Base-by-base conservation (phyloP, 2,888 invertebrate species). In the Trachelus tabidus region DNA sequence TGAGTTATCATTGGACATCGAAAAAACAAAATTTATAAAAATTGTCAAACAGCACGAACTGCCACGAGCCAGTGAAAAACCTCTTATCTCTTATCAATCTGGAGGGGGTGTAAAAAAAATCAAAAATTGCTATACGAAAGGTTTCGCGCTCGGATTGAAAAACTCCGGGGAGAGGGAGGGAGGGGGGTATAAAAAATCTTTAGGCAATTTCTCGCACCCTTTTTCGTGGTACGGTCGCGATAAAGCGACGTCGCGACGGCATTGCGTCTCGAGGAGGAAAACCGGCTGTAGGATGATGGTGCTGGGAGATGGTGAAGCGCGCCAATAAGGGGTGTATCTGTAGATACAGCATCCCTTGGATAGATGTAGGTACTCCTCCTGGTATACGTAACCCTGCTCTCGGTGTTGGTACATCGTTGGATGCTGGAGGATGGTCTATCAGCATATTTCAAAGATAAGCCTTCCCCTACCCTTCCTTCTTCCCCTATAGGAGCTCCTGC, bases 371-470 rank as follows among this genome's bases (percentile, higher is more conserved):
- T 56, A 9, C 56, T 56, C 9, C 0, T 56, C 56, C 9, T 56
- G 23, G 56, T 56, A 56, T 56, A 56, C 23, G 56, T 56, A 23
- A 23, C 56, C 23, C 56, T 56, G 56, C 6, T 56, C 23, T 56
- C 23, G 23, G 56, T 56, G 56, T 56, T 56, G 56, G 56, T 56
- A 56, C 56, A 56, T 56, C 56, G 56, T 56, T 56, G 56, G 56
- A 56, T 56, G 56, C 56, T 56, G 56, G 85, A 85, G 81, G 85
- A 85, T 88, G 88, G 89, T 88, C 89, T 91, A 91, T 91, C 91
- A 90, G 90, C 90, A 91, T 91, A 91, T 91, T 91, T 91, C 90
- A 91, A 89, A 91, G 91, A 91, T 91, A 91, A 91, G 91, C 89
- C 87, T 85, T 84, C 81, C 83, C 85, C 75, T 78, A 82, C 87